Base-by-base conservation (phyloP, 2,888 invertebrate genomes). In the Athalia rosae region DNA sequence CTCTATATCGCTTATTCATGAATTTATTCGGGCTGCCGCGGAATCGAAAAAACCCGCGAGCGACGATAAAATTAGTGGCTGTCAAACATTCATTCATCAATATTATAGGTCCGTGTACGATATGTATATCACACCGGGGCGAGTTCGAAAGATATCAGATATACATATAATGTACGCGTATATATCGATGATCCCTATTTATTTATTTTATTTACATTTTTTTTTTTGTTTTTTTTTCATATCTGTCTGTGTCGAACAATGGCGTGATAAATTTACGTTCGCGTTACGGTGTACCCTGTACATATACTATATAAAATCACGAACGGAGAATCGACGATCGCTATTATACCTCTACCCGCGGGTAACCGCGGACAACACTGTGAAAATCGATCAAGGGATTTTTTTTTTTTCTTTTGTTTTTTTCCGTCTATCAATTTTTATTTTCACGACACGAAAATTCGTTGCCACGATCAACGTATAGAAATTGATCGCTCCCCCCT, bases 51-150 rank as follows among this genome's bases (percentile, higher is more conserved):
- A 28, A 28, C 28, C 28, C 28, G 28, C 28, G 28, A 61, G 28
- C 61, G 4, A 61, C 28, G 41, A 61, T 61, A 11, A 61, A 59
- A 61, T 61, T 61, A 61, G 61, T 61, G 41, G 61, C 61, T 61
- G 61, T 61, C 61, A 28, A 61, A 61, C 61, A 61, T 66, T 66
- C 48, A 47, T 66, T 66, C 66, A 48, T 15, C 48, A 66, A 45
- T 43, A 47, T 53, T 53, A 9, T 53, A 53, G 11, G 7, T n/a
- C 53, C 53, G n/a, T 7, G n/a, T 7, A 53, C 7, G 7, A 53
- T 53, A 28, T 28, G 28, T 28, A 28, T 28, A 28, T 28, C 28
- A 28, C 28, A 28, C 28, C 28, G 28, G 28, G 28, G 0, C 28
- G 28, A 28, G 28, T 28, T 28, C 28, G 28, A 28, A 28, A 28